Conservation (phyloP, 2,113 vertebrate species). For the Cathartes aura region DNA sequence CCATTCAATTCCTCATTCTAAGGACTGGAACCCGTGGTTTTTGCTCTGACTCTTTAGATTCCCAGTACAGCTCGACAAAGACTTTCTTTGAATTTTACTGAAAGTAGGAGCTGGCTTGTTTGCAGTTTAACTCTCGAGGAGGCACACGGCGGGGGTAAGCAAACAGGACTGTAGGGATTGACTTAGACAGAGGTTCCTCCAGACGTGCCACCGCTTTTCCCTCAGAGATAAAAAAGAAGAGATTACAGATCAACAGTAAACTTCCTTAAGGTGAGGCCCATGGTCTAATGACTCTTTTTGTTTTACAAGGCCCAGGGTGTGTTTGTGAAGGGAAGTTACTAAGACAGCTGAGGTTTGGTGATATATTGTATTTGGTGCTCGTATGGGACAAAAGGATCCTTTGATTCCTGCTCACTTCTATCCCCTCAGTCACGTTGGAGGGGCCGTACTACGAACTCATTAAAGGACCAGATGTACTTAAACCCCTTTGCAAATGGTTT, state of each 20-base stretch:
- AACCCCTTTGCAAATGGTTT: neutral
- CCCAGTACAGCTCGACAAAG: neutral
- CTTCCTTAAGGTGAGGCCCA: slow-evolving; percentile 29
- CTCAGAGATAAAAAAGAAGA: slow-evolving; percentile 3
- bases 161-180: neutral
- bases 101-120: slow-evolving; percentile 4
- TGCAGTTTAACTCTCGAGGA: slow-evolving; percentile 8
- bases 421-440: neutral
- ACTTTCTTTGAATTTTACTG: neutral
- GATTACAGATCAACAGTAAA: slow-evolving; percentile 22
- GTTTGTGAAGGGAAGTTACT: slow-evolving; percentile 43
- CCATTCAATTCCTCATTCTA: neutral
- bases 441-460: neutral
- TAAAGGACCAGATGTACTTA: slow-evolving; percentile 8
- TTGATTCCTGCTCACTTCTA: neutral
- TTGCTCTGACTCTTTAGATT: neutral
- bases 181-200: neutral
- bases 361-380: neutral
- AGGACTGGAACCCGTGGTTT: neutral
- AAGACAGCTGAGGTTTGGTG: neutral
- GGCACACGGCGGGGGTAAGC: neutral
- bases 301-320: neutral
- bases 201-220: neutral
- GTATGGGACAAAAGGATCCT: neutral
- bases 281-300: neutral